phyloP scores from a whole-genome alignment of 2,888 invertebrate species.

The Drosophila tripunctata region DNA sequence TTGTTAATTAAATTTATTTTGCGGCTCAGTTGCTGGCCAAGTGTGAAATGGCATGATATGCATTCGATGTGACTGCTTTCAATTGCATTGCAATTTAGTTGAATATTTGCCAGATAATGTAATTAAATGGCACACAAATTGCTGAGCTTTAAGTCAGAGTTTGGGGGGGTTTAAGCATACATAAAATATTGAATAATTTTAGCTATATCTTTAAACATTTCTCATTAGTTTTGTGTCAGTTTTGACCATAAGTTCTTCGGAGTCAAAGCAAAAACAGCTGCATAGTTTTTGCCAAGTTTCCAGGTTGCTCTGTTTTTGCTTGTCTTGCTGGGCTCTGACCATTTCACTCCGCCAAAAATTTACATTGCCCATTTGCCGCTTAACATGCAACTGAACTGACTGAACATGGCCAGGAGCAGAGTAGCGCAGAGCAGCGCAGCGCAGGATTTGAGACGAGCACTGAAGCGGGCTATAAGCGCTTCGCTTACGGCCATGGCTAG shows the following conservation, averaged over 20 bases:
- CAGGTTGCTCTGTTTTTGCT: not conserved
- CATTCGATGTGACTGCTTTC: not conserved
- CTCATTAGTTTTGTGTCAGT: too few species aligned
- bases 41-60: constrained; percentile 45
- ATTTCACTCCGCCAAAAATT: constrained; percentile 44
- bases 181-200: too few species aligned
- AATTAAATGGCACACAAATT: constrained; percentile 2
- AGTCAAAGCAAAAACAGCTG: not conserved
- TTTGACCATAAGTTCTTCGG: not conserved
- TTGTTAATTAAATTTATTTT: constrained; percentile 62
- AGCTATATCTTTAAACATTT: too few species aligned
- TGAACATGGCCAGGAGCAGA: constrained; percentile 39
- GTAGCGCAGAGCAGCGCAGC: not conserved
- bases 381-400: constrained; percentile 67
- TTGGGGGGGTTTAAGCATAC: too few species aligned
- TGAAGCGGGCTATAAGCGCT: constrained; percentile 8
- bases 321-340: constrained; percentile 5
- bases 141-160: too few species aligned
- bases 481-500: constrained; percentile 11
- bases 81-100: constrained; percentile 5
- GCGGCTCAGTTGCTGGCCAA: constrained; percentile 16
- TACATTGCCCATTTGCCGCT: constrained; percentile 64
- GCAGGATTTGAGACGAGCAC: not conserved
- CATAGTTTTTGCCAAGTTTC: not conserved
- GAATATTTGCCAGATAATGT: not conserved